Evolutionary conservation across 2,113 vertebrate species (phyloP).

Genomic region (Pampusana beccarii): DNA sequence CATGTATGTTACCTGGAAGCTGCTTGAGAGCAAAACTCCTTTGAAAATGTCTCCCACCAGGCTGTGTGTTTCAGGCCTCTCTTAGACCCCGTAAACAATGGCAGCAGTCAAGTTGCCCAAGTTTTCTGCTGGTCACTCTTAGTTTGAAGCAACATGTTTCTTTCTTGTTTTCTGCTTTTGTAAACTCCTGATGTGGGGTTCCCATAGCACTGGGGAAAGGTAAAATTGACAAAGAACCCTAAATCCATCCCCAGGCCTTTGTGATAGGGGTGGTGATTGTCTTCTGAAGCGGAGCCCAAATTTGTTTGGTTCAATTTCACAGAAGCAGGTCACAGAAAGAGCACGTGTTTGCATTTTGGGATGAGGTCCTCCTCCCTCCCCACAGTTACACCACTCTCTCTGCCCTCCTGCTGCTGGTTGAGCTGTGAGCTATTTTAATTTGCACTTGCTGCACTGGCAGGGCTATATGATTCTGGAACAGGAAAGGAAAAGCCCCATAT

Average conservation of each 20-base stretch:
- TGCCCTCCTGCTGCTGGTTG: slow-evolving; percentile 27
- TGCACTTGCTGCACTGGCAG: slow-evolving; percentile 53
- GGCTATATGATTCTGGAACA: slow-evolving; percentile 65
- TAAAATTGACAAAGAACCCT: neutral
- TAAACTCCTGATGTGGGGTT: neutral
- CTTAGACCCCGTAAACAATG: neutral
- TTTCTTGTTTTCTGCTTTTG: neutral
- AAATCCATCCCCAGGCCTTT: neutral
- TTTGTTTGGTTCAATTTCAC: neutral
- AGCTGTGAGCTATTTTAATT: slow-evolving; percentile 66
- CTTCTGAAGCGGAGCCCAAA: neutral
- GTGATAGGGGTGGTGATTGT: accelerated
- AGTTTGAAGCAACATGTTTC: neutral
- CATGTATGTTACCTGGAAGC: neutral
- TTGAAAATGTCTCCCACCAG: neutral
- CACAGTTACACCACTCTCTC: neutral
- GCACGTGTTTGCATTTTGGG: neutral
- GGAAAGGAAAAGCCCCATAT: slow-evolving; percentile 68
- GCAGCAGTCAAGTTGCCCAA: neutral
- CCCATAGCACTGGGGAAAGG: neutral
- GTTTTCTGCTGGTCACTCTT: neutral
- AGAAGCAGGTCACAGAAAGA: neutral
- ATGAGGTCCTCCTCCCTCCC: neutral
- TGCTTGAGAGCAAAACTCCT: neutral
- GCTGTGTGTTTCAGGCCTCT: neutral